phyloP scores from a whole-genome alignment of 2,888 invertebrate species.

The Tolmerus cingulatus region DNA sequence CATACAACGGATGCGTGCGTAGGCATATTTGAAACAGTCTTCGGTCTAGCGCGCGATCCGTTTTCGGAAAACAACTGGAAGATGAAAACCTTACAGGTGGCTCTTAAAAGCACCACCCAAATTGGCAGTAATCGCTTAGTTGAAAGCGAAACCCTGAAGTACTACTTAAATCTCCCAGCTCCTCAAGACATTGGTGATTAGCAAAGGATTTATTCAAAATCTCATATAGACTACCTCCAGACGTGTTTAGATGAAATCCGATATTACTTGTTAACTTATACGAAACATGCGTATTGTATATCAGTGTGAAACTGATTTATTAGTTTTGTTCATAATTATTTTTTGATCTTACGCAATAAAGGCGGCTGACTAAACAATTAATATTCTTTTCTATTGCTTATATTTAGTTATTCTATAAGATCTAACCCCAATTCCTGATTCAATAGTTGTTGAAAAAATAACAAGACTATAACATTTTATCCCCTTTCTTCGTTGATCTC shows the following conservation, averaged over 20 bases:
- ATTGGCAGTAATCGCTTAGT: background rate
- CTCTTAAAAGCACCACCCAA: slow-evolving; percentile 59
- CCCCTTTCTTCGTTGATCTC: too few relatives aligned
- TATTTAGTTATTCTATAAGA: too few relatives aligned
- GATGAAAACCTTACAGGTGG: slow-evolving; percentile 68
- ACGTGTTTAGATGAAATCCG: too few relatives aligned
- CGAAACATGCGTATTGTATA: too few relatives aligned
- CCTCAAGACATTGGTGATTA: background rate
- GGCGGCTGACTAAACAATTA: background rate
- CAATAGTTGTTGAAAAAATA: too few relatives aligned
- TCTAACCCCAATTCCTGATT: too few relatives aligned
- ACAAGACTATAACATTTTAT: too few relatives aligned
- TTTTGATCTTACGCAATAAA: background rate
- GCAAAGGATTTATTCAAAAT: background rate
- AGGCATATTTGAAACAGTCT: slow-evolving; percentile 73
- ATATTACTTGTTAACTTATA: too few relatives aligned
- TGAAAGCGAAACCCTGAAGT: slow-evolving; percentile 19
- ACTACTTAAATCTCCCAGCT: slow-evolving; percentile 30
- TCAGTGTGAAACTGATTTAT: too few relatives aligned
- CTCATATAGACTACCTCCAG: background rate
- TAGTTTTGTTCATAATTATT: background rate
- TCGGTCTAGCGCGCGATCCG: slow-evolving; percentile 72
- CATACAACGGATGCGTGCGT: slow-evolving; percentile 66
- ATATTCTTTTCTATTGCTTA: background rate
- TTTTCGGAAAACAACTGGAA: slow-evolving; percentile 72